A percentile compares a stretch with the other conserved stretches of the same genome.
Evolutionary conservation across 2,888 invertebrate genomes (phyloP).

Genomic region (Hydrotaea cyrtoneurina): DNA sequence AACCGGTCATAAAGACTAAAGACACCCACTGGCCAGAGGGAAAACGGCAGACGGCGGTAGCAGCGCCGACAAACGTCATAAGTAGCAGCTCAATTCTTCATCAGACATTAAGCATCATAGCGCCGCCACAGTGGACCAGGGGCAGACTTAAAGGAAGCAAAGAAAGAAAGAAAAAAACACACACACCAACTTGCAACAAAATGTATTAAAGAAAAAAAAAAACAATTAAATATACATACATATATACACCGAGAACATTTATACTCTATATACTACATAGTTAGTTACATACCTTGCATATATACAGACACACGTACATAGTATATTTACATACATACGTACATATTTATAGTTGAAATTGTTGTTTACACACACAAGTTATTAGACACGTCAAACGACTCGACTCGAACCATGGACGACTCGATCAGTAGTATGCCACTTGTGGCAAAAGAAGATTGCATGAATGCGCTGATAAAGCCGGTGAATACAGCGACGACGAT

Average conservation of each 20-base stretch:
- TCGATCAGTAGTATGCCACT: conserved; percentile 74
- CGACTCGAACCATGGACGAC: conserved; percentile 71
- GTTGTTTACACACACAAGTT: not conserved
- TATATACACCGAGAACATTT: not conserved
- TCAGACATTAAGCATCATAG: not conserved
- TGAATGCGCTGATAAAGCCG: conserved; percentile 72
- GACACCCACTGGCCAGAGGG: not conserved
- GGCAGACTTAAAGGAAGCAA: not conserved
- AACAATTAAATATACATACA: too few species aligned
- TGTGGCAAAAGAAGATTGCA: conserved; percentile 72
- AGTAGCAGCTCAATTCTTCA: conserved; percentile 1
- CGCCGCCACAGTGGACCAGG: not conserved
- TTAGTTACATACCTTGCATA: not conserved
- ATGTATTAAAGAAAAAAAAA: not conserved
- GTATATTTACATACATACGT: not conserved
- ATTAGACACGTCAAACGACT: too few species aligned
- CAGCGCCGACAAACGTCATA: not conserved
- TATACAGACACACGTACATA: not conserved
- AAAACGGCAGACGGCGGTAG: not conserved
- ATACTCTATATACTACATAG: not conserved
- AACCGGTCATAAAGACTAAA: not conserved
- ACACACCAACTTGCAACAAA: not conserved
- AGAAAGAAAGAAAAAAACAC: not conserved
- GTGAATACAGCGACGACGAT: conserved; percentile 64
- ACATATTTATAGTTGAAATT: not conserved